Conservation (phyloP, 2,888 invertebrate genomes). For the Chrysodeixis includens region DNA sequence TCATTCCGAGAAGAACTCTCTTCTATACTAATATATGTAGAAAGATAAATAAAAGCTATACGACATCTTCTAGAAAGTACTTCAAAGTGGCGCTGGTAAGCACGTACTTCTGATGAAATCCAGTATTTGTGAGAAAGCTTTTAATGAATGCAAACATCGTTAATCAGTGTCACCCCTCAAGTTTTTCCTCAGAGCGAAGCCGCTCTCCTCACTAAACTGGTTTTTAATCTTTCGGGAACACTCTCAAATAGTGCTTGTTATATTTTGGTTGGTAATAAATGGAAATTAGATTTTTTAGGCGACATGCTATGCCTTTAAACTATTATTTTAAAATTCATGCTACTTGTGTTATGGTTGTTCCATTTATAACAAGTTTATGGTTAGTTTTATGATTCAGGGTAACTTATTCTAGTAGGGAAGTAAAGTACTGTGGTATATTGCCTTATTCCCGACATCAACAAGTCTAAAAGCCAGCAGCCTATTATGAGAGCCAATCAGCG, state of each 20-base stretch:
- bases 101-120: constrained; percentile 3
- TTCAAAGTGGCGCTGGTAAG: background rate
- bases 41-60: background rate
- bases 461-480: background rate
- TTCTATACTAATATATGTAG: too few species aligned
- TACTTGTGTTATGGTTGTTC: too few species aligned
- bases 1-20: background rate
- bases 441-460: background rate
- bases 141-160: constrained; percentile 57
- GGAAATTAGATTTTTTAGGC: background rate
- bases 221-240: constrained; percentile 33
- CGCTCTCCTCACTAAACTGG: constrained; percentile 33
- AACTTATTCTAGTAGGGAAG: too few species aligned
- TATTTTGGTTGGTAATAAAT: background rate
- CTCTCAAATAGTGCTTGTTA: constrained; percentile 17
- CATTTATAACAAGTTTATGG: background rate
- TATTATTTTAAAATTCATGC: background rate
- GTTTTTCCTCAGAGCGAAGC: constrained; percentile 27
- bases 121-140: constrained; percentile 18
- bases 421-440: background rate
- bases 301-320: background rate
- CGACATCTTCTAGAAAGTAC: background rate
- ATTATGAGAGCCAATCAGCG: background rate
- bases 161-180: constrained; percentile 46
- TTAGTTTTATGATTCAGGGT: too few species aligned